Evolutionary conservation across 2,113 vertebrate species (phyloP).

Genomic region (Chinchilla lanigera): DNA sequence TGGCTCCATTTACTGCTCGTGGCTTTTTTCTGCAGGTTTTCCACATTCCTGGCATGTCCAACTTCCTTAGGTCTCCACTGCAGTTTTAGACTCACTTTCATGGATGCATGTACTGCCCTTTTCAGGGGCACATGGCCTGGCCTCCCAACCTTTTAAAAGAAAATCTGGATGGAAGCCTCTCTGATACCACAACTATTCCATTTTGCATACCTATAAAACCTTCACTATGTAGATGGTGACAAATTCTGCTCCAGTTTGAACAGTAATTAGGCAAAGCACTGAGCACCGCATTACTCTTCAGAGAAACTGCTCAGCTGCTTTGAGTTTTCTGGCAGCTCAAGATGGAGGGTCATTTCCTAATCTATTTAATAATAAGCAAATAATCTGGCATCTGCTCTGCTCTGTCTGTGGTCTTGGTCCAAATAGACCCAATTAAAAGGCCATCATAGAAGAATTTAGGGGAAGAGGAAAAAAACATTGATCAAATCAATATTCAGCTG

Average conservation of each 20-base stretch:
- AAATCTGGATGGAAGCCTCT: not conserved
- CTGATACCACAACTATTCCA: not conserved
- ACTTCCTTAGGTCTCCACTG: not conserved
- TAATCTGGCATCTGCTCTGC: slow-evolving; percentile 60
- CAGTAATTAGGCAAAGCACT: not conserved
- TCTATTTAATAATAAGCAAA: slow-evolving; percentile 62
- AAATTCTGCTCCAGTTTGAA: not conserved
- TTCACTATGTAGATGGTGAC: not conserved
- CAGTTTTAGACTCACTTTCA: not conserved
- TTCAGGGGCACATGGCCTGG: not conserved
- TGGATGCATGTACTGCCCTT: not conserved
- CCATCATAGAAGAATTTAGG: slow-evolving; percentile 52
- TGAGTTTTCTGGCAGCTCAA: not conserved
- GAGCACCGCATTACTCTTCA: not conserved
- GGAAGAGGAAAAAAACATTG: slow-evolving; percentile 42
- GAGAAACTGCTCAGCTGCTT: not conserved
- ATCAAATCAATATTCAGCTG: slow-evolving; percentile 45
- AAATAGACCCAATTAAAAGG: slow-evolving; percentile 74
- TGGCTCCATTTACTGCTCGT: not conserved
- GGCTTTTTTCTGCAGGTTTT: not conserved
- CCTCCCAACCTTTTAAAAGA: not conserved
- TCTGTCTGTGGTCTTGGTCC: slow-evolving; percentile 25
- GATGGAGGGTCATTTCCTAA: slow-evolving; percentile 65
- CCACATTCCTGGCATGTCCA: not conserved
- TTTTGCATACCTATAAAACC: not conserved